Conservation (phyloP, 1,140 invertebrate species). For the Parasteatoda tepidariorum region DNA sequence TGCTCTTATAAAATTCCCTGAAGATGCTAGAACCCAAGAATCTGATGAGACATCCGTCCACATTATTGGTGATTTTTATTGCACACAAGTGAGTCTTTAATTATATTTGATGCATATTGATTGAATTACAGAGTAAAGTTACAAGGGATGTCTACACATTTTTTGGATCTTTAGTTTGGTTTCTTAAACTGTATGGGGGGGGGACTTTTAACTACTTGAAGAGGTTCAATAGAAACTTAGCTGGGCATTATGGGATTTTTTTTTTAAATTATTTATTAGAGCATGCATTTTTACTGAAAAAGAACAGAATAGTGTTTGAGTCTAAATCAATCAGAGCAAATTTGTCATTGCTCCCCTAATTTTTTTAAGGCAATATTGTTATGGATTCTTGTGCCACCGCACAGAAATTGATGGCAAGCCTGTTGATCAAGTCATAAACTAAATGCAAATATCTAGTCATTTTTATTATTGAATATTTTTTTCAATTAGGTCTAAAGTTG, state of each 20-base stretch:
- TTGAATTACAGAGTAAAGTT: too few relatives aligned
- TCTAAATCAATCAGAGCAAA: too few relatives aligned
- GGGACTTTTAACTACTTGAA: not conserved
- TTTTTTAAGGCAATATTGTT: too few relatives aligned
- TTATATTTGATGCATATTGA: not conserved
- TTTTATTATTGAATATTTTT: too few relatives aligned
- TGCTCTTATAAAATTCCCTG: constrained; percentile 92
- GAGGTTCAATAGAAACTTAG: not conserved
- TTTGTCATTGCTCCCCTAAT: too few relatives aligned
- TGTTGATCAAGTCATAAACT: too few relatives aligned
- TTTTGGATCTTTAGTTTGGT: not conserved
- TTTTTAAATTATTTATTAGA: not conserved
- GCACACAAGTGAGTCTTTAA: constrained; percentile 21
- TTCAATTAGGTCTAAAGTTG: too few relatives aligned
- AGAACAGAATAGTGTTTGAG: too few relatives aligned
- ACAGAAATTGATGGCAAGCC: too few relatives aligned
- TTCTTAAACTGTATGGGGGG: not conserved
- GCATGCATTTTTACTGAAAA: too few relatives aligned
- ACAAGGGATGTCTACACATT: not conserved
- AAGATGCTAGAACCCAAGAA: constrained; percentile 72
- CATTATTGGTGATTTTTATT: constrained; percentile 92
- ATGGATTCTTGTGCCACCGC: too few relatives aligned
- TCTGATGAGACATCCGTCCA: constrained; percentile 84
- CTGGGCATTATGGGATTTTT: not conserved
- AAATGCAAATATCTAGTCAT: too few relatives aligned